Percentiles rank a stretch among this genome's conserved stretches.
Conservation (phyloP, 2,888 invertebrate genomes). For the Drosophila atroscutellata region DNA sequence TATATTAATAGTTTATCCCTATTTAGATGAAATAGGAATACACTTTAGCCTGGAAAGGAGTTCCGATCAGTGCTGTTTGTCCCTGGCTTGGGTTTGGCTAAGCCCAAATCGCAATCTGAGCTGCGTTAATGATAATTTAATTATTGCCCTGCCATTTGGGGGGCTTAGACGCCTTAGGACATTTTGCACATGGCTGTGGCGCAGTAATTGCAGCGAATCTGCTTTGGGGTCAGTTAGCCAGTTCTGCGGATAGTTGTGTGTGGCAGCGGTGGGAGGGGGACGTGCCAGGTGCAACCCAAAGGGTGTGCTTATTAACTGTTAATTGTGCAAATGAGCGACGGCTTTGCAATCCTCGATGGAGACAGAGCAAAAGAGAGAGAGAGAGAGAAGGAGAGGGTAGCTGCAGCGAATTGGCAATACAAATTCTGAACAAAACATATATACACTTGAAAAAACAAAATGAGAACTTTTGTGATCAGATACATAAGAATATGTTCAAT, state of each 20-base stretch:
- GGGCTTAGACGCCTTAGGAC: conserved; percentile 63
- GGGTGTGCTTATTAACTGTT: conserved; percentile 71
- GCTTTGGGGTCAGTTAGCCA: conserved; percentile 72
- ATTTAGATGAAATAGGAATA: neutral
- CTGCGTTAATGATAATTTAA: conserved; percentile 74
- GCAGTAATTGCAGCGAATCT: conserved; percentile 72
- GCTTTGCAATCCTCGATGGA: conserved; percentile 33
- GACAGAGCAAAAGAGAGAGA: neutral
- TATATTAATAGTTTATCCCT: neutral
- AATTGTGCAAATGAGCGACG: conserved; percentile 58
- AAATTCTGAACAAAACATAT: neutral
- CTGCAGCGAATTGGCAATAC: neutral
- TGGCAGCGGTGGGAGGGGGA: neutral
- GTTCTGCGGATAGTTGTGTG: conserved; percentile 34
- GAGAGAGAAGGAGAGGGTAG: neutral
- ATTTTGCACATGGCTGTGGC: conserved; percentile 56
- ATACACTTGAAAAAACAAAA: neutral
- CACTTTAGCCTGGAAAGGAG: neutral
- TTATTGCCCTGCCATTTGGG: conserved; percentile 47
- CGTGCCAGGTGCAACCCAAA: conserved; percentile 9
- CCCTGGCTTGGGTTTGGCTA: conserved; percentile 14
- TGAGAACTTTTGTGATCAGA: neutral
- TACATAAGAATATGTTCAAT: neutral
- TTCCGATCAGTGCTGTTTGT: neutral
- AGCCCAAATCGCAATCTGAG: conserved; percentile 38